phyloP scores from a whole-genome alignment of 2,797 vertebrate genomes.

The Meda fulgida region DNA sequence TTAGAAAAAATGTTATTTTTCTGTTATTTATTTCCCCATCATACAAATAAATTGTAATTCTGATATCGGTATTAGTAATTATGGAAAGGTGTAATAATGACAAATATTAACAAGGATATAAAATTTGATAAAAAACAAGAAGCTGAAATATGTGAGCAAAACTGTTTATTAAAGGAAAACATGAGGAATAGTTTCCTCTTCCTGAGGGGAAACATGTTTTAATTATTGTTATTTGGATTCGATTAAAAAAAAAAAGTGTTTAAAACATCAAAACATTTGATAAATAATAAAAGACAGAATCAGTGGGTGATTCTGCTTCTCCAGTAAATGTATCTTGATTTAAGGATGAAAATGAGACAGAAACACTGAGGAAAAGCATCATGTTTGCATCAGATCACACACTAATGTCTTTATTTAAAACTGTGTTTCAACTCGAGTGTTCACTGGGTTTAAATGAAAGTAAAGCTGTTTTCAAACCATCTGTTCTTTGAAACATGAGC shows the following conservation, averaged over 20 bases:
- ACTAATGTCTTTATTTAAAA: neutral
- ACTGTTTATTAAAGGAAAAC: neutral
- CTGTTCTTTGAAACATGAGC: neutral
- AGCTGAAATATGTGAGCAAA: neutral
- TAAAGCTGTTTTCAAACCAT: too few relatives aligned
- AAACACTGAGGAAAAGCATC: neutral
- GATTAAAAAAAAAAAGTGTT: neutral
- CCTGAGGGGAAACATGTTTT: neutral
- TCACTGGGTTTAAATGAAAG: neutral
- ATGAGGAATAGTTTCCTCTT: neutral
- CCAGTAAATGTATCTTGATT: neutral
- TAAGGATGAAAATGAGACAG: neutral
- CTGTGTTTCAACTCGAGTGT: neutral
- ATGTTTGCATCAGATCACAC: neutral
- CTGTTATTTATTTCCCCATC: neutral
- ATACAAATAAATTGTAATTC: neutral
- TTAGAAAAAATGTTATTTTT: too few relatives aligned
- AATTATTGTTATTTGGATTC: neutral
- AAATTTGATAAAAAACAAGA: neutral
- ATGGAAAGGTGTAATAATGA: neutral
- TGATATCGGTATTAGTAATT: neutral
- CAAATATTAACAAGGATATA: neutral
- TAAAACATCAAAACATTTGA: neutral
- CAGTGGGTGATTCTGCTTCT: neutral
- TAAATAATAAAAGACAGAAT: neutral